Conservation (phyloP, 1,140 invertebrate species). For the Pristionchus pacificus region DNA sequence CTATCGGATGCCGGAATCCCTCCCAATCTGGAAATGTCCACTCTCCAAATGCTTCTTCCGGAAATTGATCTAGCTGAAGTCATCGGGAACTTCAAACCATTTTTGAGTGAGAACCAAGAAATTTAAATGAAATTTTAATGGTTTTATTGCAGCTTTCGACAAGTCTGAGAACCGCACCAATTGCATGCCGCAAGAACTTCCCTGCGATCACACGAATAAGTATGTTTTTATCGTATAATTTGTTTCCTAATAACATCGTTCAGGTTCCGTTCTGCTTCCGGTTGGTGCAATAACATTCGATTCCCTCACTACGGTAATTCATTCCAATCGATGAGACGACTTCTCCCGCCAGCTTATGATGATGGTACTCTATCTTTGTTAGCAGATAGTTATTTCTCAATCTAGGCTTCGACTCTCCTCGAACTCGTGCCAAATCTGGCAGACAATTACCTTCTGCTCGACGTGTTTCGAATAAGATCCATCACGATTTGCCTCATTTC, state of each 20-base stretch:
- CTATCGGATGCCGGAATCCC: slow-evolving; percentile 23
- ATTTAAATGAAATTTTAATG: too few species aligned
- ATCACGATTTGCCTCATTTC: slow-evolving; percentile 66
- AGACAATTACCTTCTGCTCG: slow-evolving; percentile 67
- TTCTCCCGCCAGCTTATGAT: slow-evolving; percentile 80
- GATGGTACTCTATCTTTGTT: slow-evolving; percentile 65
- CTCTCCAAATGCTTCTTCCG: slow-evolving; percentile 49
- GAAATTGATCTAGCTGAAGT: slow-evolving; percentile 51
- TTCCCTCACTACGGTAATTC: slow-evolving; percentile 74
- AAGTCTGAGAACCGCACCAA: too few species aligned
- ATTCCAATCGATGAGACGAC: slow-evolving; percentile 74
- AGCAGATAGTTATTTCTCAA: neutral
- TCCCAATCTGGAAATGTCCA: slow-evolving; percentile 44
- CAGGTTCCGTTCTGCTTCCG: slow-evolving; percentile 63
- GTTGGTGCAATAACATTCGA: slow-evolving; percentile 83
- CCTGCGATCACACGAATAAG: slow-evolving; percentile 74
- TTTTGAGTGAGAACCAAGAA: slow-evolving; percentile 40
- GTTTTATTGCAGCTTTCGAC: too few species aligned
- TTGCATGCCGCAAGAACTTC: slow-evolving; percentile 57
- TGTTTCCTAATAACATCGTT: slow-evolving; percentile 69
- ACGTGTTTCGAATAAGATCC: slow-evolving; percentile 77
- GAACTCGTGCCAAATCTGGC: slow-evolving; percentile 35
- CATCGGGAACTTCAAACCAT: slow-evolving; percentile 50
- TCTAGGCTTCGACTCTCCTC: slow-evolving; percentile 41
- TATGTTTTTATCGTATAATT: too few species aligned